Percentiles rank a stretch among this genome's conserved stretches.
These are phyloP conservation scores for Poliocrania exsul DNA, from an alignment of 2,797 vertebrate genomes.

Conservation along the genomic window DNA sequence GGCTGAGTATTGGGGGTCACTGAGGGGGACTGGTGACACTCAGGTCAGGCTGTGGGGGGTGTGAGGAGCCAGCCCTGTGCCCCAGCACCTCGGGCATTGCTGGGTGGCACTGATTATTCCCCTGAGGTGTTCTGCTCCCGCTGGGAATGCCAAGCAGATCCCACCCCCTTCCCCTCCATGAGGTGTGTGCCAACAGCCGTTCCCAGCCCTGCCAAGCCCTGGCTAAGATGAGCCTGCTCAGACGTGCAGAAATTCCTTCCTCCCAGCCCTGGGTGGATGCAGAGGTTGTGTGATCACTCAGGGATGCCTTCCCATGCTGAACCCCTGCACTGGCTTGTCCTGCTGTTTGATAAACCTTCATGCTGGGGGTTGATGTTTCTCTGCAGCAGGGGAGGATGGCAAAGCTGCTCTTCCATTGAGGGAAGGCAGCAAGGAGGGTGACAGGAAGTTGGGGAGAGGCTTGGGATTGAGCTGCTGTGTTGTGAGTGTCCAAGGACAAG, in stretches of 20 bases:
- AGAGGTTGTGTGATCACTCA: not conserved
- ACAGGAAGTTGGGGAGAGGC: not conserved
- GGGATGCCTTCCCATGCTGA: not conserved
- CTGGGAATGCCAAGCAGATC: not conserved
- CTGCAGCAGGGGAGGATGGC: not conserved
- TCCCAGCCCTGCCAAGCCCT: not conserved
- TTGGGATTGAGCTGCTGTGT: not conserved
- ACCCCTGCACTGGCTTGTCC: not conserved
- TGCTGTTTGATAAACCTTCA: not conserved
- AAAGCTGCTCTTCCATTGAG: rapidly evolving
- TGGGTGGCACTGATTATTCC: not conserved
- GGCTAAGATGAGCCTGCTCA: slow-evolving; percentile 19
- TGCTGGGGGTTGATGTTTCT: not conserved
- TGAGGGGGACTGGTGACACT: not conserved
- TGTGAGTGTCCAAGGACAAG: not conserved
- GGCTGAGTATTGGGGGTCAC: not conserved
- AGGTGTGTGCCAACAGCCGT: not conserved
- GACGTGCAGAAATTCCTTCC: slow-evolving; percentile 43
- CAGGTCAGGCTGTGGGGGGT: not conserved
- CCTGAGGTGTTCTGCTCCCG: rapidly evolving
- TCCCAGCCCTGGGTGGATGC: not conserved
- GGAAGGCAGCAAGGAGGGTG: not conserved
- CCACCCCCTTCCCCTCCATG: not conserved
- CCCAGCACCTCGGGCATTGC: not conserved
- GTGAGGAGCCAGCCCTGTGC: not conserved